Evolutionary conservation across 2,888 invertebrate species (phyloP), one percentile per base, ranked within the genome.

Genomic region (Apodemia duryi): DNA sequence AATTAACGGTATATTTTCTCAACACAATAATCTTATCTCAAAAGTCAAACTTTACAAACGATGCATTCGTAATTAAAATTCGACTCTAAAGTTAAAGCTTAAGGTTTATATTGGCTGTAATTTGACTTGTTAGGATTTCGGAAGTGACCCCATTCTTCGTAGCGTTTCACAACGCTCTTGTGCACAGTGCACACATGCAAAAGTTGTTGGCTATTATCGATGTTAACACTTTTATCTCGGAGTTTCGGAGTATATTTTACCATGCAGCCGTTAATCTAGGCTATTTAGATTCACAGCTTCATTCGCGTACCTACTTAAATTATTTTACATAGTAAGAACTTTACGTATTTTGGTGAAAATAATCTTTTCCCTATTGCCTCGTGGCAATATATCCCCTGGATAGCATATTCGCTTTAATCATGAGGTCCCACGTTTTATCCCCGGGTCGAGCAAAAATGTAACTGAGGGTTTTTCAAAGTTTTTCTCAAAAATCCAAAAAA

Each of bases 111-210:
- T 28, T 52, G 49, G 1, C 38, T 51, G 49, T 21, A n/a, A 28
- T 66, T 49, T 46, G 61, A 43, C 38, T 49, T 61, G 57, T 57
- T 43, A 46, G 43, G 21, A 57, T 60, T 32, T 65, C 68, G 68
- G 68, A 68, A 68, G 51, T 66, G 68, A 64, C 68, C 68, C 68
- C 66, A 68, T 68, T 68, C 65, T 62, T 41, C 5, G 29, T n/a
- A 21, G 54, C 61, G 65, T 68, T 66, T 64, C 66, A 62, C 64
- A 63, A 66, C 41, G 52, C 64, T 52, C 51, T 52, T 38, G 35
- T 28, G 4, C 57, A 57, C 29, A 29, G 35, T 28, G 4, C 57
- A 57, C 29, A 29, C 57, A 57, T 57, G 29, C 57, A 57, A 57
- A 57, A 32, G 57, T 57, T 29, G 57, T 29, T 57, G 10, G 32